phyloP scores from a whole-genome alignment of 2,113 vertebrate genomes.

The Tyrannus savana region DNA sequence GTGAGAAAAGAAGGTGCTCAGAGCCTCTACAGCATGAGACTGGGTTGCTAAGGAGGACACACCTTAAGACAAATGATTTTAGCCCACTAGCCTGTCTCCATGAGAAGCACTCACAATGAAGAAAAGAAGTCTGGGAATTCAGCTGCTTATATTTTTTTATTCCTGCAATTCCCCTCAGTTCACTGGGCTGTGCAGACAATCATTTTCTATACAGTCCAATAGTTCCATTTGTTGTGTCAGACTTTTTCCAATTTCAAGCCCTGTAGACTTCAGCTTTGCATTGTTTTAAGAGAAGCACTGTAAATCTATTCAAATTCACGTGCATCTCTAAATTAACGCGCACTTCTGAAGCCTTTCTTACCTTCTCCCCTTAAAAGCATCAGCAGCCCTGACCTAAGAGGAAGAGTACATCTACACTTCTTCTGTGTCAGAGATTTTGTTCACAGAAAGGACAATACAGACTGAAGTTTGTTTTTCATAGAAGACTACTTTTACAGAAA shows the following conservation, averaged over 20 bases:
- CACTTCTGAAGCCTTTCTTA: neutral
- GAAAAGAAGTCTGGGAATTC: neutral
- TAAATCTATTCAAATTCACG: slow-evolving; percentile 1
- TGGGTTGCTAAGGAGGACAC: neutral
- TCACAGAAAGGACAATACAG: neutral
- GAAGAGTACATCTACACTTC: neutral
- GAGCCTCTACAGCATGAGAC: neutral
- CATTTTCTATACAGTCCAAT: slow-evolving; percentile 32
- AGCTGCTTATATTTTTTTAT: neutral
- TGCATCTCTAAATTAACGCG: neutral
- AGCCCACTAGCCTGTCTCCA: neutral
- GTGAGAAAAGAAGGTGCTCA: neutral
- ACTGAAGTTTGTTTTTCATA: neutral
- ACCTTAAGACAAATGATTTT: neutral
- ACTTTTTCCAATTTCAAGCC: slow-evolving; percentile 49
- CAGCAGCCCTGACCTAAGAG: neutral
- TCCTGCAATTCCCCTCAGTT: slow-evolving; percentile 4
- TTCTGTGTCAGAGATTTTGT: neutral
- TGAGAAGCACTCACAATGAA: neutral
- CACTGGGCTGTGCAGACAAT: slow-evolving; percentile 37
- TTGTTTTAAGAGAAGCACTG: neutral
- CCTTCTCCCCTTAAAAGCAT: neutral
- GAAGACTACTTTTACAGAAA: neutral
- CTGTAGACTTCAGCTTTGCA: neutral
- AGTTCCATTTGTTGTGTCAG: slow-evolving; percentile 23